Base-by-base conservation (phyloP, 2,113 vertebrate species). In the Gavia stellata region DNA sequence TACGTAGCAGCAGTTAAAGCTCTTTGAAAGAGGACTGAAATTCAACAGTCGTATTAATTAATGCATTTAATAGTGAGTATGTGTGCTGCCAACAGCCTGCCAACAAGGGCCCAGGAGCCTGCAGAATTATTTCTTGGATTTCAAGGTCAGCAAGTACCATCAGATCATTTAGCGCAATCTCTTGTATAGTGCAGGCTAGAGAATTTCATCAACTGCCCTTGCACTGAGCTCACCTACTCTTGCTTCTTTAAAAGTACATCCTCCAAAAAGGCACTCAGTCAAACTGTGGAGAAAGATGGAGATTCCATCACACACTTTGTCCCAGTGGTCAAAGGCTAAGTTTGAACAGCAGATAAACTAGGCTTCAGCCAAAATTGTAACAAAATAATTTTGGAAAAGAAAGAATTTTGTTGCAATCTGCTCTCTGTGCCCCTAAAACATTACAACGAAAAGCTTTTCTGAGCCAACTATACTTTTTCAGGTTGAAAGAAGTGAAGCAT, bases 51-150 rank as follows among this genome's bases (percentile, higher is more conserved):
- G 0, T 7, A 0, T 50, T 66, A 53, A 85, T 83, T 18, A 50
- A 29, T 10, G 70, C 42, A 14, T 0, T 12, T n/a, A 38, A 4
- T 3, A 17, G 21, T 0, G 28, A 68, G 42, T 8, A 34, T 1
- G 20, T n/a, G 52, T 33, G 20, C 59, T 55, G 63, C 66, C 44
- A 28, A 10, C 42, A 52, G 44, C 2, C 14, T 3, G 67, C n/a
- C n/a, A n/a, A n/a, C n/a, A n/a, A n/a, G n/a, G 42, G 47, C 38
- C 9, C 81, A 31, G 47, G n/a, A 72, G n/a, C 19, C 55, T 11
- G 18, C 2, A 21, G 42, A 49, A 49, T 16, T 28, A n/a, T 44
- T 70, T 14, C 36, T 26, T 45, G 68, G 36, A 14, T 42, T 62
- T 70, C 9, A 19, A 42, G 44, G 62, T 45, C 59, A 52, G 29